A percentile compares a stretch with the other conserved stretches of the same genome.
Conservation (phyloP, 2,113 vertebrate species). For the Probosciger aterrimus region DNA sequence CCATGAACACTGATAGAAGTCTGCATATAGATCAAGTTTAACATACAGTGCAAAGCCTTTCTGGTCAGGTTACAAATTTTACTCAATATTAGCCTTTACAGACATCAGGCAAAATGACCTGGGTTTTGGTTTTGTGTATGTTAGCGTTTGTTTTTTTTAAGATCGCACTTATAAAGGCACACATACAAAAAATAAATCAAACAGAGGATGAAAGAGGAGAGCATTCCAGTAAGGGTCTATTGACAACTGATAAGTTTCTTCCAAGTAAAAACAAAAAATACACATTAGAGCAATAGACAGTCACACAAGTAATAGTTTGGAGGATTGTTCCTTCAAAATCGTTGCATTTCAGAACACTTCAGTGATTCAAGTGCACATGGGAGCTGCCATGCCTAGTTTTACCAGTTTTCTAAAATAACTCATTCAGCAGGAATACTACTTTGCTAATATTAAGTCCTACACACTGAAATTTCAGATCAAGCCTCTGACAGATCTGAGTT, state of each 20-base stretch:
- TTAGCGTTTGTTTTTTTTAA: neutral
- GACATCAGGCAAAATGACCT: neutral
- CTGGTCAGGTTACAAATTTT: neutral
- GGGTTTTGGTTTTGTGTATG: neutral
- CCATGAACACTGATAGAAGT: accelerated
- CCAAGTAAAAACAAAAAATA: neutral
- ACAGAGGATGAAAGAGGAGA: neutral
- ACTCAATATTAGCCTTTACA: neutral
- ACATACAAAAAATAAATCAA: neutral
- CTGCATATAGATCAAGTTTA: neutral
- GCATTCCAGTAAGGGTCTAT: neutral
- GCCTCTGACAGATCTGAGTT: neutral
- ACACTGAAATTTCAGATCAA: neutral
- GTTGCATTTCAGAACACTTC: conserved; percentile 9
- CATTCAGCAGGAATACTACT: neutral
- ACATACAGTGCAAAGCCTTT: neutral
- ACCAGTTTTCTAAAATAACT: neutral
- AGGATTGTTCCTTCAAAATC: neutral
- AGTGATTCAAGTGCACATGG: neutral
- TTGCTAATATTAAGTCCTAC: neutral
- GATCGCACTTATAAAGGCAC: neutral
- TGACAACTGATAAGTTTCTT: neutral
- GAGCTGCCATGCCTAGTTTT: neutral
- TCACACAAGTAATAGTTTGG: neutral
- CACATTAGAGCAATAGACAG: neutral